Percentiles rank a stretch among this genome's conserved stretches.
These are phyloP conservation scores for Esox niger DNA, from an alignment of 2,113 vertebrate genomes.

Conservation along the genomic window DNA sequence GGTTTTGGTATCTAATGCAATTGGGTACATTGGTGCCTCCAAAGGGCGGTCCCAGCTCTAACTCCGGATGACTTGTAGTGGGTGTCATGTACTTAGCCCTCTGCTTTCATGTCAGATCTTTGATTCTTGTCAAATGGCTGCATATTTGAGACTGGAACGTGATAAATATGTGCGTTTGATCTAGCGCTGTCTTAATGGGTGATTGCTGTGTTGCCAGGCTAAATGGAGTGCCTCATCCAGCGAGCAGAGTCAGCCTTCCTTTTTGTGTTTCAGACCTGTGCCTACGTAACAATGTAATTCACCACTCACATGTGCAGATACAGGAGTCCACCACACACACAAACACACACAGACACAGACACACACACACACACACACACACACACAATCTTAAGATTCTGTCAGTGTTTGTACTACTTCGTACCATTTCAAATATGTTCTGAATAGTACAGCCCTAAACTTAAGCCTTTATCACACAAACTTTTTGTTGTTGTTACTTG, in stretches of 20 bases:
- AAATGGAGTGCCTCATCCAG: slow-evolving; percentile 2
- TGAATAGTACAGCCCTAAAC: too few relatives aligned
- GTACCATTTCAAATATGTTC: too few relatives aligned
- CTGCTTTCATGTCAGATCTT: too few relatives aligned
- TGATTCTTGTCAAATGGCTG: too few relatives aligned
- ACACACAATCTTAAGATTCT: too few relatives aligned
- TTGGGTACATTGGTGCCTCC: background rate
- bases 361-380: background rate
- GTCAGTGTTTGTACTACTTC: too few relatives aligned
- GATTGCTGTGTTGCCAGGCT: slow-evolving; percentile 5
- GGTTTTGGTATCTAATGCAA: background rate
- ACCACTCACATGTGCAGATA: background rate
- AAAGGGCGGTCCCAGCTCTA: too few relatives aligned
- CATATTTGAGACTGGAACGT: too few relatives aligned
- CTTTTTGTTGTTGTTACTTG: background rate
- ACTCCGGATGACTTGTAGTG: too few relatives aligned
- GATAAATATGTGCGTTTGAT: too few relatives aligned
- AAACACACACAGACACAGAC: background rate
- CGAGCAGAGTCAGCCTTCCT: slow-evolving; percentile 38
- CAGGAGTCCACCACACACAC: background rate
- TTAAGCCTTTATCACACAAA: too few relatives aligned
- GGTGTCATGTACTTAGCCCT: too few relatives aligned
- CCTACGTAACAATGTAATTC: background rate
- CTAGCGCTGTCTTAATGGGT: background rate
- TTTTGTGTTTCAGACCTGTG: slow-evolving; percentile 32